Evolutionary conservation across 2,113 vertebrate species (phyloP).

Genomic region (Antechinus stuartii): DNA sequence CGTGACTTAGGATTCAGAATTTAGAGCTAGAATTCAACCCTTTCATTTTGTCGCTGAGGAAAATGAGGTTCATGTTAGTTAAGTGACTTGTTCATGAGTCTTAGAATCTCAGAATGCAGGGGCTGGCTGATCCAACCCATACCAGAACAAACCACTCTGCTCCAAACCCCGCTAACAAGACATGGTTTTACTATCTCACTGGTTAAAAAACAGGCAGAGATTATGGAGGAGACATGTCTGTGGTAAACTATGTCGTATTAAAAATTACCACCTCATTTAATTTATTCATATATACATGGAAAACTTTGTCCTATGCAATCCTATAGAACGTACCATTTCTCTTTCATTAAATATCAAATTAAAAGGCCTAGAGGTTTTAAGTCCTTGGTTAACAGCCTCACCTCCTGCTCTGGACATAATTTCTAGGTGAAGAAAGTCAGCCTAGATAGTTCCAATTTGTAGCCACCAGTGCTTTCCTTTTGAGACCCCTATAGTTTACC

Average conservation of each 20-base stretch:
- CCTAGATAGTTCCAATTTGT: neutral
- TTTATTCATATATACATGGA: conserved; percentile 12
- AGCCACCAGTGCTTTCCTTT: neutral
- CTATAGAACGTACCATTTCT: neutral
- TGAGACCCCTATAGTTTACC: neutral
- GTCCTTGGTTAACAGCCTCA: neutral
- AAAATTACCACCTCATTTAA: neutral
- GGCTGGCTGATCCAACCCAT: neutral
- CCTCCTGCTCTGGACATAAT: neutral
- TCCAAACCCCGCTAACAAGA: neutral
- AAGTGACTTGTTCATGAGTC: neutral
- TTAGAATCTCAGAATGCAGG: neutral
- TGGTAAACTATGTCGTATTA: neutral
- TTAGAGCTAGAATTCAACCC: neutral
- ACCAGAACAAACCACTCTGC: neutral
- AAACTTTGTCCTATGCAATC: neutral
- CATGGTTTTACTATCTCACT: neutral
- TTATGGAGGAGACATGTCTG: neutral
- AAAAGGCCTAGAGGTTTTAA: neutral
- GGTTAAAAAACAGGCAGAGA: neutral
- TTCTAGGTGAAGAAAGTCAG: neutral
- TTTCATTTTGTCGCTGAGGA: neutral
- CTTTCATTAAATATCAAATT: neutral
- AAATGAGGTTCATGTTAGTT: neutral
- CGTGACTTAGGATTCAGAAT: neutral